Evolutionary conservation across 2,888 invertebrate genomes (phyloP).

Genomic region (Synanthedon vespiformis): DNA sequence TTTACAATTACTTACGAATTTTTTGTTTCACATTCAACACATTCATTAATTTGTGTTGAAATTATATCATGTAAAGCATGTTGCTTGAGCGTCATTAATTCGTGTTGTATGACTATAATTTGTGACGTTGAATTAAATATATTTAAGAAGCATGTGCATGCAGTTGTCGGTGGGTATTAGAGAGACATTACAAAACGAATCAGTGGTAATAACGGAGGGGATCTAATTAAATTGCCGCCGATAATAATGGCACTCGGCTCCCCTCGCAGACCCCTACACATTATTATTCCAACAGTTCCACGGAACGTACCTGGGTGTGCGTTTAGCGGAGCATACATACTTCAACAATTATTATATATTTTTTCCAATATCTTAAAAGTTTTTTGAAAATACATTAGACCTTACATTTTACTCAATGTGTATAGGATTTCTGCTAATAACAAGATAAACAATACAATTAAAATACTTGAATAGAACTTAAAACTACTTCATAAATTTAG

Average conservation of each 20-base stretch:
- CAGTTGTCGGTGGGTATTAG: conserved; percentile 37
- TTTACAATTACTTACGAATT: too few species aligned
- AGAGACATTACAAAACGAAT: conserved; percentile 62
- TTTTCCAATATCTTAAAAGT: too few species aligned
- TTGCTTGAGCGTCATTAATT: conserved; percentile 16
- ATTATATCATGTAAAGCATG: background rate
- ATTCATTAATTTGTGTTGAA: background rate
- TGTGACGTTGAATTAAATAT: conserved; percentile 18
- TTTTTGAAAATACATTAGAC: too few species aligned
- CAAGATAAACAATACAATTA: too few species aligned
- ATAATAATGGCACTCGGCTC: conserved; percentile 63
- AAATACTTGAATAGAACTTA: too few species aligned
- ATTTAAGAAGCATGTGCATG: conserved; percentile 19
- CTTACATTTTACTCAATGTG: too few species aligned
- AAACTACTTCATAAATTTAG: too few species aligned
- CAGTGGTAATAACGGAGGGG: conserved; percentile 65
- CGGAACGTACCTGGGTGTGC: conserved; percentile 18
- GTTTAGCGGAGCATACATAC: conserved; percentile 10
- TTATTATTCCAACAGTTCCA: conserved; percentile 52
- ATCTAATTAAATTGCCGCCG: conserved; percentile 69
- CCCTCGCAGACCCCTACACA: conserved; percentile 60
- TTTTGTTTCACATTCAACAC: background rate
- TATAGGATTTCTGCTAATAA: too few species aligned
- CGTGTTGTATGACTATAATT: conserved; percentile 30
- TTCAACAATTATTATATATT: too few species aligned